Percentiles rank a stretch among this genome's conserved stretches.
phyloP scores from a whole-genome alignment of 2,113 vertebrate genomes.

The Nothobranchius kuhntae region DNA sequence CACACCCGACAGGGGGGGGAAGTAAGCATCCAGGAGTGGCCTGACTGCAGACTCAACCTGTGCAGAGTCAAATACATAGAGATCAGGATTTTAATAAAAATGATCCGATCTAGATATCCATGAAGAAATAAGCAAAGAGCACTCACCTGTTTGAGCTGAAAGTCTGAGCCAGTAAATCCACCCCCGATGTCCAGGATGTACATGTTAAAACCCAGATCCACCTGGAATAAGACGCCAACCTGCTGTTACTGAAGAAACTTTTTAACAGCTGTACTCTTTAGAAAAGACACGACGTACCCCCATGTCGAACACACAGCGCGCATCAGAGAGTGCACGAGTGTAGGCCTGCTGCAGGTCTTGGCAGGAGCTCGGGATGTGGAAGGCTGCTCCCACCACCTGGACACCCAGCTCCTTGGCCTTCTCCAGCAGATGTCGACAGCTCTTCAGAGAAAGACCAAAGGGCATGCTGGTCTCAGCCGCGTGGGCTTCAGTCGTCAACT shows the following conservation, averaged over 20 bases:
- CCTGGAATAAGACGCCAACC: constrained; percentile 66
- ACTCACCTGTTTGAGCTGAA: constrained; percentile 90
- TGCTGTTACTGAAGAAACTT: not conserved
- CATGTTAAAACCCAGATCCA: constrained; percentile 95
- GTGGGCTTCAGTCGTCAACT: constrained; percentile 91
- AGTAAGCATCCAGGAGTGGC: constrained; percentile 89
- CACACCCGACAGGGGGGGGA: constrained; percentile 89
- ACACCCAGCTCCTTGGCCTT: constrained; percentile 89
- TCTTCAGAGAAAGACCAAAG: constrained; percentile 94
- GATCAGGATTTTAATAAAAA: not conserved
- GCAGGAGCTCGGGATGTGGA: constrained; percentile 91
- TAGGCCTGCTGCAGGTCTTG: constrained; percentile 89
- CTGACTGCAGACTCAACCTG: constrained; percentile 88
- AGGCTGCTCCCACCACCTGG: constrained; percentile 92
- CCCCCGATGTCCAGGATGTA: constrained; percentile 94
- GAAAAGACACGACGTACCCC: constrained; percentile 76
- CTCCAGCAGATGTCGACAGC: constrained; percentile 94
- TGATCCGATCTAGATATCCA: too few species aligned
- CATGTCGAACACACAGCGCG: constrained; percentile 98
- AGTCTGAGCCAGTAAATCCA: constrained; percentile 91
- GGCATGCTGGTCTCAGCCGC: constrained; percentile 92
- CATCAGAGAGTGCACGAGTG: constrained; percentile 91
- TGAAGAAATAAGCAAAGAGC: too few species aligned
- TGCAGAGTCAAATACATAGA: not conserved
- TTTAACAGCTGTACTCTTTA: too few species aligned